Conservation (phyloP, 2,113 vertebrate genomes). For the Gymnorhina tibicen region DNA sequence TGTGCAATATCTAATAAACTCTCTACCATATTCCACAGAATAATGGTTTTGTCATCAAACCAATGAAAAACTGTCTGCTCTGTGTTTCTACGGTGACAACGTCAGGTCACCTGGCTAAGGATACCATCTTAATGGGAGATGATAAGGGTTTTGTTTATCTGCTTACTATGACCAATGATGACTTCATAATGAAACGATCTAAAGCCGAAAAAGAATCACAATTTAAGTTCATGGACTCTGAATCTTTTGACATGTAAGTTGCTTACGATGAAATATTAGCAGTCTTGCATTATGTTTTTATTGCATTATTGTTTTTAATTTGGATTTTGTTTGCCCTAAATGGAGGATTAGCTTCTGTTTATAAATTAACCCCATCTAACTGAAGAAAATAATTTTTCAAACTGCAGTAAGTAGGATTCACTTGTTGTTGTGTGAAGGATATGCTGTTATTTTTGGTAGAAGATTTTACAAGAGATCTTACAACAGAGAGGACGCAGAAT, state of each 20-base stretch:
- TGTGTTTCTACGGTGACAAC: slow-evolving; percentile 58
- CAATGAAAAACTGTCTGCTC: slow-evolving; percentile 69
- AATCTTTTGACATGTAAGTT: slow-evolving; percentile 67
- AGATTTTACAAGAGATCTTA: background rate
- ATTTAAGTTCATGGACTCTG: slow-evolving; percentile 54
- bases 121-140: slow-evolving; percentile 73
- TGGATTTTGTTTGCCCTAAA: background rate
- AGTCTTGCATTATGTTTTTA: background rate
- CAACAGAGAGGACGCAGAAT: background rate
- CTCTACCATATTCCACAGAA: slow-evolving; percentile 43
- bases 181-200: slow-evolving; percentile 60
- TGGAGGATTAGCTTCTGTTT: background rate
- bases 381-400: background rate
- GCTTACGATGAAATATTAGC: background rate
- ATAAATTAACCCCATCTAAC: background rate
- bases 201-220: slow-evolving; percentile 50
- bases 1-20: background rate
- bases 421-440: background rate
- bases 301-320: background rate
- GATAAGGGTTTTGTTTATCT: slow-evolving; percentile 70
- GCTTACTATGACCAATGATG: slow-evolving; percentile 64
- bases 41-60: slow-evolving; percentile 69
- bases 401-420: background rate
- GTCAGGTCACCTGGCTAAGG: slow-evolving; percentile 35
- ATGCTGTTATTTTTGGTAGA: background rate